Percentiles rank a stretch among this genome's conserved stretches.
Conservation (phyloP, 2,888 invertebrate species). For the Scaptomyza flava region DNA sequence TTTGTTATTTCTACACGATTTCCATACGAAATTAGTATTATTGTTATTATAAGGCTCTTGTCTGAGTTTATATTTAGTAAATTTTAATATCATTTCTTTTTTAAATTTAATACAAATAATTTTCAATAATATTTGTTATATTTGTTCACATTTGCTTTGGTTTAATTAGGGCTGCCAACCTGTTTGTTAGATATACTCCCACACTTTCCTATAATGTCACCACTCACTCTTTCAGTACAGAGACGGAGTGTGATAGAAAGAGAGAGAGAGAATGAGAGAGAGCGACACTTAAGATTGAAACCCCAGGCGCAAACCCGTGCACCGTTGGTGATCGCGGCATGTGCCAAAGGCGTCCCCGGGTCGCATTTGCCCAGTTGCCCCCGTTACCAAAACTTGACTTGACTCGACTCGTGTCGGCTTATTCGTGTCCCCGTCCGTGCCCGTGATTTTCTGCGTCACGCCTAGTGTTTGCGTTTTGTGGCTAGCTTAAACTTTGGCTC, state of each 20-base stretch:
- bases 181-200: constrained; percentile 56
- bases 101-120: too few relatives aligned
- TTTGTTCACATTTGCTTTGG: not conserved
- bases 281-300: constrained; percentile 60
- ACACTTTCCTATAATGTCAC: constrained; percentile 42
- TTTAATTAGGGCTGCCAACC: constrained; percentile 16
- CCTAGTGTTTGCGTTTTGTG: constrained; percentile 23
- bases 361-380: constrained; percentile 17
- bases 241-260: not conserved
- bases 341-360: constrained; percentile 64
- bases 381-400: constrained; percentile 27
- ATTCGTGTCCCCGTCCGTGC: not conserved
- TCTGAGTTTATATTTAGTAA: too few relatives aligned
- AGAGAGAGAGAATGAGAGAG: constrained; percentile 10
- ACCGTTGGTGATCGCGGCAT: constrained; percentile 77
- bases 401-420: constrained; percentile 51
- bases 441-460: constrained; percentile 19
- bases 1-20: too few relatives aligned
- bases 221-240: not conserved
- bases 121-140: not conserved
- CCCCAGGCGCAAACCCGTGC: constrained; percentile 71
- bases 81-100: too few relatives aligned
- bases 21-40: too few relatives aligned
- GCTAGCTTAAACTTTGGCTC: constrained; percentile 12
- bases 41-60: too few relatives aligned